phyloP scores from a whole-genome alignment of 2,113 vertebrate genomes.

The Saguinus midas region DNA sequence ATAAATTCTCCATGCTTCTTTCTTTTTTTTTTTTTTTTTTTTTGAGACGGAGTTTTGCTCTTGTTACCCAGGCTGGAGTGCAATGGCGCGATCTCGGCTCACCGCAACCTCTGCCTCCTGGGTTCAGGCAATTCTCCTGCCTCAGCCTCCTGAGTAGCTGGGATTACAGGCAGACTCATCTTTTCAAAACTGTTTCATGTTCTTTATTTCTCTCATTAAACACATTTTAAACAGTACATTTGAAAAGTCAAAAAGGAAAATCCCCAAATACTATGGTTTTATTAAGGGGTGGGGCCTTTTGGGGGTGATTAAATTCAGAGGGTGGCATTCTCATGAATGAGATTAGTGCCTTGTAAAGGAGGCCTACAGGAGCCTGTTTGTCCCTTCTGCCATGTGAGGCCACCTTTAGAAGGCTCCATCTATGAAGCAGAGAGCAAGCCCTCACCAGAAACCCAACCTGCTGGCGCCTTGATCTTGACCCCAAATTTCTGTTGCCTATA shows the following conservation, averaged over 20 bases:
- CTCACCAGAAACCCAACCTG: background rate
- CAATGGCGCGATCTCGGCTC: too few species aligned
- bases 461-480: background rate
- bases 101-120: too few species aligned
- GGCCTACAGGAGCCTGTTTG: too few species aligned
- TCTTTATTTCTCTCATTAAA: background rate
- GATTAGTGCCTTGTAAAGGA: background rate
- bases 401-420: background rate
- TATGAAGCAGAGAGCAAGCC: background rate
- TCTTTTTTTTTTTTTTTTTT: too few species aligned
- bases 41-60: too few species aligned
- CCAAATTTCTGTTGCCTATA: background rate
- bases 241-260: slow-evolving; percentile 21
- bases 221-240: background rate
- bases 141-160: too few species aligned
- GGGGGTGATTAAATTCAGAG: background rate
- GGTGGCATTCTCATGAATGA: background rate
- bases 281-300: background rate
- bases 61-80: too few species aligned
- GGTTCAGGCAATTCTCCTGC: too few species aligned
- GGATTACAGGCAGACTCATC: background rate
- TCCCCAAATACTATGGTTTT: background rate
- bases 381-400: background rate
- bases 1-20: background rate
- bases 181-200: slow-evolving; percentile 30